These are phyloP conservation scores for Papilio dardanus DNA, from an alignment of 1,140 invertebrate species.

Conservation along the genomic window DNA sequence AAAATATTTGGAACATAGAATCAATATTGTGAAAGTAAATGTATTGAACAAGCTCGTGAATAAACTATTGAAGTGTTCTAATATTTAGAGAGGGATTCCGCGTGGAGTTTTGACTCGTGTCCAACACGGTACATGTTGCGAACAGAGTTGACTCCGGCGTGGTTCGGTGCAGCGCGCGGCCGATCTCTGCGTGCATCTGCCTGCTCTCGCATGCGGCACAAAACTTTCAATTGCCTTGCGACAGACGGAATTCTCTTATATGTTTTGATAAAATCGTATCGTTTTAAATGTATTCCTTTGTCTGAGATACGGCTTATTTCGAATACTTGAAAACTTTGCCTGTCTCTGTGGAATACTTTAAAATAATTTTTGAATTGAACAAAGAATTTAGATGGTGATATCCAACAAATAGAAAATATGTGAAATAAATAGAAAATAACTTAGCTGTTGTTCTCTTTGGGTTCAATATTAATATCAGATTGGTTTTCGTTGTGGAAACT, in stretches of 20 bases:
- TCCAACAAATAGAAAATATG: not conserved
- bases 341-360: not conserved
- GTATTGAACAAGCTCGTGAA: conserved; percentile 4
- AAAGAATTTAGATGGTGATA: not conserved
- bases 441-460: not conserved
- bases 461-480: not conserved
- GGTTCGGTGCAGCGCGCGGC: not conserved
- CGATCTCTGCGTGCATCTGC: not conserved
- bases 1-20: not conserved
- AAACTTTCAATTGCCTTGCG: conserved; percentile 1
- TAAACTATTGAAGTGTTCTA: conserved; percentile 1
- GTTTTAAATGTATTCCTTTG: conserved; percentile 24
- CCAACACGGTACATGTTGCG: not conserved
- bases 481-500: not conserved
- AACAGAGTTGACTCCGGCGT: not conserved
- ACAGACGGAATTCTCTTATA: conserved; percentile 7
- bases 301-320: conserved; percentile 9
- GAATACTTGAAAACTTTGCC: not conserved
- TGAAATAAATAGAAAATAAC: not conserved
- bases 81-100: not conserved
- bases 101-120: not conserved
- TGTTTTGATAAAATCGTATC: conserved; percentile 16
- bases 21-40: conserved; percentile 5
- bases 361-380: not conserved
- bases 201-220: not conserved